Evolutionary conservation across 2,797 vertebrate genomes (phyloP).

Genomic region (Darevskia mixta): DNA sequence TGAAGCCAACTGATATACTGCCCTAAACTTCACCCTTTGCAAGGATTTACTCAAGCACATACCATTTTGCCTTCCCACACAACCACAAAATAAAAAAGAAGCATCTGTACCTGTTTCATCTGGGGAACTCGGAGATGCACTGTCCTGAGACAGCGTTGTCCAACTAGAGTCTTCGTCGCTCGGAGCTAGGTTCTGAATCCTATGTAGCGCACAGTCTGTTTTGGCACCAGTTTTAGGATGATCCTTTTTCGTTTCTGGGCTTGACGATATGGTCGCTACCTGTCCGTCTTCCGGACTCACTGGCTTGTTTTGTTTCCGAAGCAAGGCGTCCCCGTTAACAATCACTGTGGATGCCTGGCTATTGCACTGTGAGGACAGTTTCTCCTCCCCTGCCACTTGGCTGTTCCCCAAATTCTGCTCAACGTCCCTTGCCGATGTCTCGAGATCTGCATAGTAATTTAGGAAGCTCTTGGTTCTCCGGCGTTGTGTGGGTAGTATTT

Average conservation of each 20-base stretch:
- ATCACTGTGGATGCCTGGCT: slow-evolving; percentile 76
- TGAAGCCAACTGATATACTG: rapidly evolving
- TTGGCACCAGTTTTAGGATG: slow-evolving; percentile 90
- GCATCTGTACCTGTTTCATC: slow-evolving; percentile 87
- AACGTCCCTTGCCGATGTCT: slow-evolving; percentile 78
- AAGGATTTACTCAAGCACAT: not conserved
- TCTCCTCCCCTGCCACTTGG: slow-evolving; percentile 72
- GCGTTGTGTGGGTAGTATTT: slow-evolving; percentile 79
- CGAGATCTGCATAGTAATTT: slow-evolving; percentile 88
- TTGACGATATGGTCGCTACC: slow-evolving; percentile 79
- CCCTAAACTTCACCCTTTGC: rapidly evolving
- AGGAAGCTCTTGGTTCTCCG: slow-evolving; percentile 95
- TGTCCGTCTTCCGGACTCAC: slow-evolving; percentile 81
- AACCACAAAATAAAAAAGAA: rapidly evolving
- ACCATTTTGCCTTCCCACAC: too few species aligned
- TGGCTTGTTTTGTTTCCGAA: slow-evolving; percentile 77
- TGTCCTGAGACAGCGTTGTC: slow-evolving; percentile 97
- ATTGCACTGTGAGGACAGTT: slow-evolving; percentile 76
- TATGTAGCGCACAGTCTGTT: slow-evolving; percentile 90
- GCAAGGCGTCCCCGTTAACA: slow-evolving; percentile 81
- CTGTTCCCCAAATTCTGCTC: slow-evolving; percentile 70
- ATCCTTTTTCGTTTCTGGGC: slow-evolving; percentile 88
- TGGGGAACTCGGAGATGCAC: slow-evolving; percentile 88
- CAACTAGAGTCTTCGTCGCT: slow-evolving; percentile 98
- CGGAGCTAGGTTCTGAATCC: slow-evolving; percentile 94